Conservation (phyloP, 2,888 invertebrate species). For the Tachystola acroxantha region DNA sequence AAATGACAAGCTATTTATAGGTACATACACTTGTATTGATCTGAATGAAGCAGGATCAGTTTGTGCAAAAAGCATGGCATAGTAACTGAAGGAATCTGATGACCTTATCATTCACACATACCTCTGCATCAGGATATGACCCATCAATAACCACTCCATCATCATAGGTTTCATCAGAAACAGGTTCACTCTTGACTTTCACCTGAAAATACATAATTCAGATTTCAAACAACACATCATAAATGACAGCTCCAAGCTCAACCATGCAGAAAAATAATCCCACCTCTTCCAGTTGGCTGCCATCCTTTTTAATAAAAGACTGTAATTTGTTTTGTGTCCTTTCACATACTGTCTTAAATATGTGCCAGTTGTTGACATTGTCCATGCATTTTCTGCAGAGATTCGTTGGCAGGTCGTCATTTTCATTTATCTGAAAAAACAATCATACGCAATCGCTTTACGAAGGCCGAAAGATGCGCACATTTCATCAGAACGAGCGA, state of each 20-base stretch:
- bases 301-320: slow-evolving; percentile 75
- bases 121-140: slow-evolving; percentile 64
- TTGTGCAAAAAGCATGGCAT: no score
- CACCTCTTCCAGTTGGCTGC: slow-evolving; percentile 75
- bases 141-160: slow-evolving; percentile 75
- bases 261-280: slow-evolving; percentile 46
- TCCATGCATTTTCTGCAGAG: slow-evolving; percentile 81
- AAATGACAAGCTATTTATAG: not conserved
- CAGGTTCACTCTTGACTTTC: slow-evolving; percentile 77
- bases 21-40: not conserved
- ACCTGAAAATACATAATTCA: slow-evolving; percentile 64
- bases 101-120: slow-evolving; percentile 39
- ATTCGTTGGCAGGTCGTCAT: slow-evolving; percentile 81
- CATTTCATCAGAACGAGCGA: slow-evolving; percentile 67
- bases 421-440: slow-evolving; percentile 79
- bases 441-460: slow-evolving; percentile 64
- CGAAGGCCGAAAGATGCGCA: slow-evolving; percentile 60
- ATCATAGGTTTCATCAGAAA: slow-evolving; percentile 73
- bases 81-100: no score
- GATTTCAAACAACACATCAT: slow-evolving; percentile 30
- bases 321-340: slow-evolving; percentile 81
- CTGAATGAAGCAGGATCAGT: no score
- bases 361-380: slow-evolving; percentile 82
- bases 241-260: slow-evolving; percentile 52
- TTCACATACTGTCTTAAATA: slow-evolving; percentile 81